Base-by-base conservation (phyloP, 2,888 invertebrate species). In the Caenorhabditis wallacei region DNA sequence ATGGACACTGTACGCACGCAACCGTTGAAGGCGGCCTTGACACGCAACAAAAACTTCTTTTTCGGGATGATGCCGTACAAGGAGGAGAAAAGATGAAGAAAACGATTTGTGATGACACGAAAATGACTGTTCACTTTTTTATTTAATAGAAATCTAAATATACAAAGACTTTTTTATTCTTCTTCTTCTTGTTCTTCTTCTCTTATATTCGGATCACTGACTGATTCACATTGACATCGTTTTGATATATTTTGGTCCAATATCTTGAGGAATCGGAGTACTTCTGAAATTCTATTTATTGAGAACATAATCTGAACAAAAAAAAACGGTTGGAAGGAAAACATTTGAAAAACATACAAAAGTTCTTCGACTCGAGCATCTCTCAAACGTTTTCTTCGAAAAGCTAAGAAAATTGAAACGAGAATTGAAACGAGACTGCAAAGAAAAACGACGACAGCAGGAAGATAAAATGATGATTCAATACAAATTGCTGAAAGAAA, bases 31-130 rank as follows among this genome's bases (percentile, higher is more conserved):
- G 26, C 59, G 75, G 66, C 76, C 76, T 76, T 76, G 76, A 76
- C 76, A 76, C 76, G 76, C 76, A 76, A 76, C 76, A 69, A 57
- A 76, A 76, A 76, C 56, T 66, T 66, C 64, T 20, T 68, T 75
- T 59, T 68, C 68, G 68, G 74, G 74, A 74, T 74, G 75, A 76
- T 76, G 76, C 76, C 76, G 76, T 76, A 76, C 76, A 76, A 76
- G 76, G 76, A 76, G 68, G 61, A 35, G 76, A 76, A 26, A 30
- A 53, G 46, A 48, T 18, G n/a, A 22, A 53, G 37, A 8, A 61
- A 30, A 51, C 24, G 57, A 57, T 26, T 48, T 26, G 51, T 16
- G 46, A 51, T 64, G 76, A 68, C 76, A 76, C 61, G 68, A 69
- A 76, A 76, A 76, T 54, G 68, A 69, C 61, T 76, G 76, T 66